These are phyloP conservation scores for Girardia tigrina DNA, from an alignment of 2,888 invertebrate species.

Conservation along the genomic window DNA sequence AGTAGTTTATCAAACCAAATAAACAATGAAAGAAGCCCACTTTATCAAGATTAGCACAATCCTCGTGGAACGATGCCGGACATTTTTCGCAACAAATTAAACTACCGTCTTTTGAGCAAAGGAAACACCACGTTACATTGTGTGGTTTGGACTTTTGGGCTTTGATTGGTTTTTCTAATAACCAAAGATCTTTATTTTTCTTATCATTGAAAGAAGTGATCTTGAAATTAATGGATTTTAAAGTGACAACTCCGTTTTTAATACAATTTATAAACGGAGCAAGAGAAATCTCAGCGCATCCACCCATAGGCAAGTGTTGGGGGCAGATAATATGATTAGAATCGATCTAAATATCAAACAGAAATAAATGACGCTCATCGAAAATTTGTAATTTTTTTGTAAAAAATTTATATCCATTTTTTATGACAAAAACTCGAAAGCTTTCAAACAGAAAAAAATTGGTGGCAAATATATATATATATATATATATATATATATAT, in stretches of 20 bases:
- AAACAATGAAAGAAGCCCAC: too few species aligned
- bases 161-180: background rate
- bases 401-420: too few species aligned
- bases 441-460: too few species aligned
- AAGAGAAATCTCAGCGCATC: background rate
- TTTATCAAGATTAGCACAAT: slow-evolving; percentile 13
- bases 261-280: background rate
- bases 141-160: background rate
- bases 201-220: background rate
- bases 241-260: background rate
- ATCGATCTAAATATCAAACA: background rate
- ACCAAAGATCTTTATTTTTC: background rate
- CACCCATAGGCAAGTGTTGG: background rate
- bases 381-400: too few species aligned
- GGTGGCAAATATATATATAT: too few species aligned
- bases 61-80: slow-evolving; percentile 27
- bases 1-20: slow-evolving; percentile 16
- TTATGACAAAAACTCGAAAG: too few species aligned
- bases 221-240: background rate
- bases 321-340: background rate
- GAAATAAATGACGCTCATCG: too few species aligned
- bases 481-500: too few species aligned
- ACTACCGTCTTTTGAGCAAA: background rate
- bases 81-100: slow-evolving; percentile 25
- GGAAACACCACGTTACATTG: slow-evolving; percentile 29